Conservation (phyloP, 2,888 invertebrate genomes). For the Epinotia nisella region DNA sequence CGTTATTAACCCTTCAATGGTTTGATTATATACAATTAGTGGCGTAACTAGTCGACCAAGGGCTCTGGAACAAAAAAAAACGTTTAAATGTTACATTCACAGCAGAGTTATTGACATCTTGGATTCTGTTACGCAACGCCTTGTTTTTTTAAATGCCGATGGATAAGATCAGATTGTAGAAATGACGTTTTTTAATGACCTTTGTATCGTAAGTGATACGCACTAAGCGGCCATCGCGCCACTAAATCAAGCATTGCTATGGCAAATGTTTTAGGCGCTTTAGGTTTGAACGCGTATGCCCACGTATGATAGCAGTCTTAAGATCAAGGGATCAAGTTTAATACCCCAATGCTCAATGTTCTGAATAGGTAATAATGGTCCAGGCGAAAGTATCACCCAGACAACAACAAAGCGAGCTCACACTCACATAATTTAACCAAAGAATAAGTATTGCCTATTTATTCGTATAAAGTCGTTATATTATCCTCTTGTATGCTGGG, state of each 20-base stretch:
- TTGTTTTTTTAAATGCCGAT: background rate
- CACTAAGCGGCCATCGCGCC: background rate
- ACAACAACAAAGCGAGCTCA: no score
- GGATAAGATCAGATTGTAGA: conserved; percentile 15
- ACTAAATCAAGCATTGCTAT: conserved; percentile 4
- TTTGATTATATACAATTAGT: background rate
- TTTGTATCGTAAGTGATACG: conserved; percentile 1
- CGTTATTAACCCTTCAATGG: background rate
- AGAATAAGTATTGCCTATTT: no score
- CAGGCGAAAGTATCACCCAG: no score
- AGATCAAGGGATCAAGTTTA: no score
- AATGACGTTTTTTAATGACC: conserved; percentile 7
- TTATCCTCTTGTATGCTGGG: no score
- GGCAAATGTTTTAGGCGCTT: background rate
- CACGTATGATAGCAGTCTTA: no score
- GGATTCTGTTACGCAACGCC: background rate
- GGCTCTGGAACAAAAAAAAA: no score
- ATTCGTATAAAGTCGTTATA: no score
- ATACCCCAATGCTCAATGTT: no score
- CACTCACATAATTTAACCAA: no score
- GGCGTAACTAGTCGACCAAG: no score
- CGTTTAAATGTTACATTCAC: background rate
- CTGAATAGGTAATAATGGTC: no score
- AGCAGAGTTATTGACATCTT: background rate
- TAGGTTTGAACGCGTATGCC: background rate